Evolutionary conservation across 2,797 vertebrate species (phyloP).

Genomic region (Balearica regulorum): DNA sequence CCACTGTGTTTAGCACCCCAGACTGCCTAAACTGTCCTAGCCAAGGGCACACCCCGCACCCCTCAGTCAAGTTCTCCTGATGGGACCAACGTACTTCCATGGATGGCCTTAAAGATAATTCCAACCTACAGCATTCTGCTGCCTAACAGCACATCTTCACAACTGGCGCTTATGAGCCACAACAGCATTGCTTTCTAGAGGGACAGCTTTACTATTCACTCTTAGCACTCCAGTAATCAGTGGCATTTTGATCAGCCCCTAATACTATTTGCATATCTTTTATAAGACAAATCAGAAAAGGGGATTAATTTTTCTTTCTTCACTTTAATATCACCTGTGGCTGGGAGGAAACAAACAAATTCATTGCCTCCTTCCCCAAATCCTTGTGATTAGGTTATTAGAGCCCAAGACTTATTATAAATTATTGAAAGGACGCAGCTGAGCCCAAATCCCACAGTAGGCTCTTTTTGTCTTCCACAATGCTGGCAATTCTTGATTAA

Average conservation of each 20-base stretch:
- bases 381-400: constrained; percentile 22
- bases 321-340: constrained; percentile 36
- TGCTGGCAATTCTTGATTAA: not conserved
- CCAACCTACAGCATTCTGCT: not conserved
- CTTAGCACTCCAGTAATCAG: not conserved
- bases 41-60: not conserved
- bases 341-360: constrained; percentile 28
- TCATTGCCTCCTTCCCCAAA: constrained; percentile 18
- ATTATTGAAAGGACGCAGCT: constrained; percentile 47
- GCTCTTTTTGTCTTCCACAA: not conserved
- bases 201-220: not conserved
- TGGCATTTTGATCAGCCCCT: not conserved
- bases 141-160: not conserved
- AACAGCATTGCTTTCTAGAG: not conserved
- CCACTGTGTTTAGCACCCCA: accelerated
- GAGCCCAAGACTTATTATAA: constrained; percentile 20
- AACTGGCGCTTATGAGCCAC: not conserved
- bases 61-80: not conserved
- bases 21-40: not conserved
- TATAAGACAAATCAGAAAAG: constrained; percentile 27
- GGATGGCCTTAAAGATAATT: not conserved
- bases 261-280: constrained; percentile 22
- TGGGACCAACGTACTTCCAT: accelerated
- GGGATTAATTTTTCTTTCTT: constrained; percentile 37
- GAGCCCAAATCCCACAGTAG: constrained; percentile 3